These are phyloP conservation scores for Hydriomena furcata DNA, from an alignment of 2,888 invertebrate genomes.

Conservation along the genomic window DNA sequence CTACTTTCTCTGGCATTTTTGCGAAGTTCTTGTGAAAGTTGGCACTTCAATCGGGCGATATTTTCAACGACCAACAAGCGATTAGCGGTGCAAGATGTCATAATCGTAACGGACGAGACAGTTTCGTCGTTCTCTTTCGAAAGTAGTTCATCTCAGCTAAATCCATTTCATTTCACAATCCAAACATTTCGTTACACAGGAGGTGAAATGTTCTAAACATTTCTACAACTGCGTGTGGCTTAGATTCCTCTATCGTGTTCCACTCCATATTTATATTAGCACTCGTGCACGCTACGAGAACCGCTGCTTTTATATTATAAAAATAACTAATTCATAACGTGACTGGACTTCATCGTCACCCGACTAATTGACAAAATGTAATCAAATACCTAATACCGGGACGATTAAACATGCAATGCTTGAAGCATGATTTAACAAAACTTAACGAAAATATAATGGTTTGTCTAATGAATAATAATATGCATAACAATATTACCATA, in stretches of 20 bases:
- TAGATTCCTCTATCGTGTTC: conserved; percentile 30
- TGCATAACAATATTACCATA: conserved; percentile 17
- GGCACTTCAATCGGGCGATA: conserved; percentile 13
- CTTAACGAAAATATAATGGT: conserved; percentile 14
- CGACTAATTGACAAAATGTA: conserved; percentile 18
- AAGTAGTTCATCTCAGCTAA: conserved; percentile 18
- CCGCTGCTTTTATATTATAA: conserved; percentile 38
- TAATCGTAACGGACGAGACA: conserved; percentile 12
- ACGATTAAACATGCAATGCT: conserved; percentile 43
- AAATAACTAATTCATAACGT: conserved; percentile 31
- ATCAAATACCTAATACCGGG: conserved; percentile 30
- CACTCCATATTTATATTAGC: conserved; percentile 44
- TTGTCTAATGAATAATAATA: conserved; percentile 15
- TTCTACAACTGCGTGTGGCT: conserved; percentile 27
- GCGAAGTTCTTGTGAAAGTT: conserved; percentile 23
- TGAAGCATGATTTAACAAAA: conserved; percentile 47
- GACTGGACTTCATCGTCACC: conserved; percentile 22
- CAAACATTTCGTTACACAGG: conserved; percentile 33
- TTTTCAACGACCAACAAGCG: conserved; percentile 18
- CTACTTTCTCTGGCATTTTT: conserved; percentile 14
- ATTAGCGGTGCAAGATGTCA: conserved; percentile 17
- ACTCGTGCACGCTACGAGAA: conserved; percentile 64
- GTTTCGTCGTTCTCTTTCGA: conserved; percentile 13
- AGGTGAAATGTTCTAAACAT: conserved; percentile 20
- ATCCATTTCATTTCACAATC: conserved; percentile 39